These are phyloP conservation scores for Halyomorpha halys DNA, from an alignment of 1,140 invertebrate genomes.

Conservation along the genomic window DNA sequence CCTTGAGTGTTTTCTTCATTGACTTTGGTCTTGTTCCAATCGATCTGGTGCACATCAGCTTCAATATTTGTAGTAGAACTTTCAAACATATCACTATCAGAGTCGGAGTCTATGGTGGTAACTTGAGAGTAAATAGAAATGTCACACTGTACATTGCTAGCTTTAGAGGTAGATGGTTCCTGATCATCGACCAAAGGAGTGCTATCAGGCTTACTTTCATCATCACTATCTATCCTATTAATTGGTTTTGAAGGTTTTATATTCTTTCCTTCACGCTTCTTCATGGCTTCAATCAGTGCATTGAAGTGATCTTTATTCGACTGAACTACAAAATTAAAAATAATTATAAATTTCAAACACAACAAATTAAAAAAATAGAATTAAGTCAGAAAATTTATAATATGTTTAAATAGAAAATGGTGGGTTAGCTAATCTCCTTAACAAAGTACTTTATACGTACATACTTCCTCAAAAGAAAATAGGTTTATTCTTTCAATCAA, in stretches of 20 bases:
- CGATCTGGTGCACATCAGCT: not conserved
- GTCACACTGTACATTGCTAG: not conserved
- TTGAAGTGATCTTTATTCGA: slow-evolving; percentile 36
- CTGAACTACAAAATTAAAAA: slow-evolving; percentile 33
- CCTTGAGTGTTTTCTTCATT: slow-evolving; percentile 15
- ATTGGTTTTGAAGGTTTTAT: slow-evolving; percentile 23
- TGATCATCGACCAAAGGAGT: not conserved
- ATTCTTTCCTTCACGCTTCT: slow-evolving; percentile 28
- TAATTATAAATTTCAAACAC: not conserved
- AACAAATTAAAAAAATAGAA: slow-evolving; percentile 26
- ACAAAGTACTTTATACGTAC: no score
- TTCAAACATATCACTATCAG: slow-evolving; percentile 21
- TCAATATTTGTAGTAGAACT: not conserved
- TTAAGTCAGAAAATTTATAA: no score
- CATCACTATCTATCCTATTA: slow-evolving; percentile 24
- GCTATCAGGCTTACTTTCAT: slow-evolving; percentile 17
- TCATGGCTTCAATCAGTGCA: slow-evolving; percentile 35
- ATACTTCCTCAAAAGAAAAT: no score
- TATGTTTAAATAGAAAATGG: no score
- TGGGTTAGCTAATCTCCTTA: no score
- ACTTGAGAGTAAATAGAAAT: slow-evolving; percentile 11
- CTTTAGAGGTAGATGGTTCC: slow-evolving; percentile 6
- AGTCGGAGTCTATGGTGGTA: not conserved
- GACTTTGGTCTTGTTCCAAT: slow-evolving; percentile 13
- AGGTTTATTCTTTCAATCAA: no score